Evolutionary conservation across 2,797 vertebrate species (phyloP).

Genomic region (Cossypha niveicapilla): DNA sequence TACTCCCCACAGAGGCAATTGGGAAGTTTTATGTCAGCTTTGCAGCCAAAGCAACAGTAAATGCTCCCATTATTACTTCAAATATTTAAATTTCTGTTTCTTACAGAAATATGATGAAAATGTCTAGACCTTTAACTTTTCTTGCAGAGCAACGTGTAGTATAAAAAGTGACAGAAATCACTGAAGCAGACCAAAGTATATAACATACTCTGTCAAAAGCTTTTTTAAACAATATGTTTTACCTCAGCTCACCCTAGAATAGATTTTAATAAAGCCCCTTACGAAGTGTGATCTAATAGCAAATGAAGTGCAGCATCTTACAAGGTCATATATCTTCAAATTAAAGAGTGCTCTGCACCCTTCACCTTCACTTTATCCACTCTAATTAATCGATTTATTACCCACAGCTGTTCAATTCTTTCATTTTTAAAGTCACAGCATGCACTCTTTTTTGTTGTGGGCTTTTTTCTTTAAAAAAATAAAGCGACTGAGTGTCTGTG

Average conservation of each 20-base stretch:
- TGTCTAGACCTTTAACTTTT: slow-evolving; percentile 63
- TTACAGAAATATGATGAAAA: slow-evolving; percentile 62
- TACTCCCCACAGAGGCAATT: slow-evolving; percentile 14
- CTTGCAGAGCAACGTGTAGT: slow-evolving; percentile 40
- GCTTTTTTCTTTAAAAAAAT: neutral
- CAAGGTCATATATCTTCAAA: slow-evolving; percentile 60
- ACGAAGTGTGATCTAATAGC: slow-evolving; percentile 55
- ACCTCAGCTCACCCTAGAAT: slow-evolving; percentile 52
- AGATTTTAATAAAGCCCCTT: slow-evolving; percentile 62
- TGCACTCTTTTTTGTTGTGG: neutral
- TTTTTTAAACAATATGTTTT: slow-evolving; percentile 56
- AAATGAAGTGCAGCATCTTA: slow-evolving; percentile 60
- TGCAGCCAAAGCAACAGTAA: slow-evolving; percentile 52
- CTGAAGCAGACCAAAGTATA: slow-evolving; percentile 63
- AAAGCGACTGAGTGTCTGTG: neutral
- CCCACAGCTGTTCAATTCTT: slow-evolving; percentile 25
- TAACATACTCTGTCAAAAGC: slow-evolving; percentile 46
- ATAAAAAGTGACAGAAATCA: slow-evolving; percentile 56
- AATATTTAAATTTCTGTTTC: slow-evolving; percentile 65
- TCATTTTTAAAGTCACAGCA: slow-evolving; percentile 19
- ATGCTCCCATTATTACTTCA: slow-evolving; percentile 54
- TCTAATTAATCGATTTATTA: slow-evolving; percentile 55
- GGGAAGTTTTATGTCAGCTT: slow-evolving; percentile 57
- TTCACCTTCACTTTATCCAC: slow-evolving; percentile 56
- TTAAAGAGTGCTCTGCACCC: slow-evolving; percentile 50